A percentile compares a stretch with the other conserved stretches of the same genome.
Conservation (phyloP, 2,113 vertebrate genomes). For the Heterotis niloticus region DNA sequence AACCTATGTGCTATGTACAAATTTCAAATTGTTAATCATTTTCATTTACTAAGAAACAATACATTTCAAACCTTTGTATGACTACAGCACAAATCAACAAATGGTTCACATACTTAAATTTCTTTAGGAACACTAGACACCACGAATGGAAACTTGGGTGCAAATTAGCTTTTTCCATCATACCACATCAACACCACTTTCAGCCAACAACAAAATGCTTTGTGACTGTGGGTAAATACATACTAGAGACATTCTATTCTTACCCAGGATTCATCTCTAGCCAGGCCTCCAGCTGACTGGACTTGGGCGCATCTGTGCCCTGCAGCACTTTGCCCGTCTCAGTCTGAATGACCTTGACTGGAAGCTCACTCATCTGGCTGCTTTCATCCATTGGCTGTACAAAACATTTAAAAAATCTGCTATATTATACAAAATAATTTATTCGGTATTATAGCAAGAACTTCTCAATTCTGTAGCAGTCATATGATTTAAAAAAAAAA, state of each 20-base stretch:
- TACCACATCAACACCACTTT: too few relatives aligned
- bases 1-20: too few relatives aligned
- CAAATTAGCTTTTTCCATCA: neutral
- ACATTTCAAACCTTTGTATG: too few relatives aligned
- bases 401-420: slow-evolving; percentile 19
- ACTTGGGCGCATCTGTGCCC: slow-evolving; percentile 92
- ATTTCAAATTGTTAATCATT: too few relatives aligned
- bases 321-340: slow-evolving; percentile 93
- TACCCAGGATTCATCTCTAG: slow-evolving; percentile 98
- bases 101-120: too few relatives aligned
- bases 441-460: neutral
- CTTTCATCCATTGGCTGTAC: slow-evolving; percentile 90
- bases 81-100: too few relatives aligned
- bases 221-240: neutral
- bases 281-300: slow-evolving; percentile 96
- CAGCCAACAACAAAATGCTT: too few relatives aligned
- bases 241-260: slow-evolving; percentile 44
- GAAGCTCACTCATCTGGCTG: slow-evolving; percentile 98
- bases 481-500: too few relatives aligned
- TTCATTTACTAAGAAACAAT: neutral
- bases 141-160: neutral
- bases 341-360: slow-evolving; percentile 95
- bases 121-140: neutral
- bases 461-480: neutral
- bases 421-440: neutral